These are phyloP conservation scores for Castor canadensis DNA, from an alignment of 2,113 vertebrate species.

Conservation along the genomic window DNA sequence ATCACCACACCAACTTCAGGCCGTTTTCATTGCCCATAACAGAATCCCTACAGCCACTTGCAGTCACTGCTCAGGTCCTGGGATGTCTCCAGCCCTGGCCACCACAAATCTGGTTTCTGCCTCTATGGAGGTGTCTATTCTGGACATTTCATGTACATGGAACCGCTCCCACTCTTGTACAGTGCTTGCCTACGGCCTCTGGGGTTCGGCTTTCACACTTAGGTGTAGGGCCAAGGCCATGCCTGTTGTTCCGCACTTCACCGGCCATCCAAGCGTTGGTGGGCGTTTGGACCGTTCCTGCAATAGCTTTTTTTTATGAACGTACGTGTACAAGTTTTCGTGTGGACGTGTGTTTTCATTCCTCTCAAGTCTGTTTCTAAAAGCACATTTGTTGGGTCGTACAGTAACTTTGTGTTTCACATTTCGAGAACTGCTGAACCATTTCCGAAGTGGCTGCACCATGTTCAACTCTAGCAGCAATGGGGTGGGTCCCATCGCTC, in stretches of 20 bases:
- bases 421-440: background rate
- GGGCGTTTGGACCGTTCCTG: background rate
- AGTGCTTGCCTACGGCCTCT: background rate
- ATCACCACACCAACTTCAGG: background rate
- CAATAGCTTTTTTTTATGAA: background rate
- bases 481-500: background rate
- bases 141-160: background rate
- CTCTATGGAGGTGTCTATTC: background rate
- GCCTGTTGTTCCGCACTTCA: background rate
- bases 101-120: background rate
- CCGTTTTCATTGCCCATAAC: background rate
- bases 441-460: background rate
- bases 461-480: background rate
- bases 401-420: background rate
- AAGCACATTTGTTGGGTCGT: background rate
- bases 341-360: background rate
- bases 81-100: background rate
- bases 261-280: accelerated
- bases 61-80: background rate
- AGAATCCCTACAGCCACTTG: background rate
- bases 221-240: too few relatives aligned
- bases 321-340: background rate
- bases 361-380: background rate
- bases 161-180: too few relatives aligned
- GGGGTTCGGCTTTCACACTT: background rate